Evolutionary conservation across 2,113 vertebrate genomes (phyloP).

Genomic region (Spizaetus ornatus): DNA sequence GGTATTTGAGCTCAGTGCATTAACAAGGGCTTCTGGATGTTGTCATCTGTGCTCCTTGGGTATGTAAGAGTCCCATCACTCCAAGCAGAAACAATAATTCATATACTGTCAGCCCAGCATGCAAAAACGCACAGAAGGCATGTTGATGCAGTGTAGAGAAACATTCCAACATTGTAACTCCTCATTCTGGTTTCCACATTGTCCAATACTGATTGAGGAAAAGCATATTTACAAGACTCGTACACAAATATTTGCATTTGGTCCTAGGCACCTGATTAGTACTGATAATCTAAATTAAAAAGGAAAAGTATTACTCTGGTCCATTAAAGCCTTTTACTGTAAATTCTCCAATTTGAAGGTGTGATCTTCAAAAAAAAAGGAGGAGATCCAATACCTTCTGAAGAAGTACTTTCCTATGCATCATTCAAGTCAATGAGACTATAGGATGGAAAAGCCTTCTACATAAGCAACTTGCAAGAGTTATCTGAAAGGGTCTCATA

Average conservation of each 20-base stretch:
- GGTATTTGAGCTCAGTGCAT: not conserved
- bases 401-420: not conserved
- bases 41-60: not conserved
- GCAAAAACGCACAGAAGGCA: not conserved
- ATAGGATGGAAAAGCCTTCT: not conserved
- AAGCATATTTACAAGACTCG: not conserved
- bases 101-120: not conserved
- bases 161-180: not conserved
- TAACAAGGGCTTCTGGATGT: not conserved
- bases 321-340: not conserved
- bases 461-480: not conserved
- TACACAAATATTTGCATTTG: slow-evolving; percentile 23
- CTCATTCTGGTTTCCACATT: not conserved
- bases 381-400: not conserved
- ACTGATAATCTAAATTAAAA: not conserved
- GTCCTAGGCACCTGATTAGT: slow-evolving; percentile 46
- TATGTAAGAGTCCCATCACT: not conserved
- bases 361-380: not conserved
- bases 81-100: not conserved
- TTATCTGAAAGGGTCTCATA: not conserved
- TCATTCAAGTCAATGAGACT: not conserved
- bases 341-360: not conserved
- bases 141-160: not conserved
- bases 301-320: not conserved
- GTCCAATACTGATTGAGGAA: not conserved